Percentiles rank a stretch among this genome's conserved stretches.
These are phyloP conservation scores for Hycleus cichorii DNA, from an alignment of 1,140 invertebrate genomes.

Conservation along the genomic window DNA sequence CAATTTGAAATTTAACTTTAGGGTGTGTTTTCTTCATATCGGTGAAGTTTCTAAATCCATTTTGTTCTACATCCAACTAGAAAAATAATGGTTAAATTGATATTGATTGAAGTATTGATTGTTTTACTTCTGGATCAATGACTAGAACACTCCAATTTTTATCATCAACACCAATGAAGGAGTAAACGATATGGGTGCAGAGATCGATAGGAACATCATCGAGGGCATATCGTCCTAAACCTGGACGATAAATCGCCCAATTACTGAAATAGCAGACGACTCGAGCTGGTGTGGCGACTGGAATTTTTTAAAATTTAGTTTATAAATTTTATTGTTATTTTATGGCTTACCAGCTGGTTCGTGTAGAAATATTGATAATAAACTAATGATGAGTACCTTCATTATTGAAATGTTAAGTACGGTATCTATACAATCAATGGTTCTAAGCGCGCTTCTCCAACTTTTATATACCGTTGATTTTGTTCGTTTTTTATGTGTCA, in stretches of 20 bases:
- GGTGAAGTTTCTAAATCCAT: slow-evolving; percentile 79
- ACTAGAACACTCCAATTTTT: slow-evolving; percentile 67
- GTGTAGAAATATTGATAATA: not conserved
- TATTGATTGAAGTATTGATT: not conserved
- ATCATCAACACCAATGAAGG: slow-evolving; percentile 81
- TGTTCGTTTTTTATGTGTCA: slow-evolving; percentile 14
- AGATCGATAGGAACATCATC: slow-evolving; percentile 74
- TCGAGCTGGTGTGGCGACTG: slow-evolving; percentile 44
- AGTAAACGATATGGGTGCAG: slow-evolving; percentile 84
- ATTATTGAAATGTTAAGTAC: not conserved
- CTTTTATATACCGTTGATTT: slow-evolving; percentile 10
- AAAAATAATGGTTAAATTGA: slow-evolving; percentile 17
- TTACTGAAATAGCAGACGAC: slow-evolving; percentile 86
- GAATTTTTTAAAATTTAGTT: not conserved
- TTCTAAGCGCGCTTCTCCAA: slow-evolving; percentile 8
- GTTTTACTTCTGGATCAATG: slow-evolving; percentile 66
- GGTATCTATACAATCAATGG: slow-evolving; percentile 1
- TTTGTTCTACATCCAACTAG: slow-evolving; percentile 63
- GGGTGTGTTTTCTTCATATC: slow-evolving; percentile 63
- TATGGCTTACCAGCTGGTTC: not conserved
- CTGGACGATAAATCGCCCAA: slow-evolving; percentile 84
- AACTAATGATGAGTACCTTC: not conserved
- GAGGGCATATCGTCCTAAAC: slow-evolving; percentile 69
- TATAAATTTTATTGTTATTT: not conserved
- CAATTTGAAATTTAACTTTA: slow-evolving; percentile 66